phyloP scores from a whole-genome alignment of 1,140 invertebrate species.

The Aphis gossypii region DNA sequence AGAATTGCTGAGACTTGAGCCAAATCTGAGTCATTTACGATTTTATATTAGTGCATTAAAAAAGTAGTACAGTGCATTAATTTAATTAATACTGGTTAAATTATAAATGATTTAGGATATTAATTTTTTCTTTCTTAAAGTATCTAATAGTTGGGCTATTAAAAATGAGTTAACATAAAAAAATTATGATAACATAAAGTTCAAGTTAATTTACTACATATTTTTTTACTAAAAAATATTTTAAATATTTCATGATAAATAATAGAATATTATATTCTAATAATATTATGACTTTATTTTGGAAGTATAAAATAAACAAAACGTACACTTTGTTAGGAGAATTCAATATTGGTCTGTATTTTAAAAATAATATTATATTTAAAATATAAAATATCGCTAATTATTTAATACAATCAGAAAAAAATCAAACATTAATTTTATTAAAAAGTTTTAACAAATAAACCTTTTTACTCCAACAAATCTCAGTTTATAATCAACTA shows the following conservation, averaged over 20 bases:
- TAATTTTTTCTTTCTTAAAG: background rate
- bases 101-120: background rate
- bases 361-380: background rate
- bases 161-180: background rate
- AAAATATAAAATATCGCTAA: background rate
- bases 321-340: background rate
- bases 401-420: background rate
- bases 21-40: slow-evolving; percentile 35
- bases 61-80: background rate
- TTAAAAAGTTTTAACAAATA: background rate
- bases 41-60: slow-evolving; percentile 6
- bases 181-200: background rate
- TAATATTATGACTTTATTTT: background rate
- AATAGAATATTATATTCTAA: background rate
- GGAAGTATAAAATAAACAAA: background rate
- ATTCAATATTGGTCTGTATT: background rate
- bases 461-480: background rate
- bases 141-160: background rate
- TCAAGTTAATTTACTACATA: background rate
- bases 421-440: background rate
- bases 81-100: slow-evolving; percentile 16
- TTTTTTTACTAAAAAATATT: background rate
- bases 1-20: background rate
- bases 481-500: background rate
- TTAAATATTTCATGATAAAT: background rate